These are phyloP conservation scores for Metalampra italica DNA, from an alignment of 2,888 invertebrate genomes.

Conservation along the genomic window DNA sequence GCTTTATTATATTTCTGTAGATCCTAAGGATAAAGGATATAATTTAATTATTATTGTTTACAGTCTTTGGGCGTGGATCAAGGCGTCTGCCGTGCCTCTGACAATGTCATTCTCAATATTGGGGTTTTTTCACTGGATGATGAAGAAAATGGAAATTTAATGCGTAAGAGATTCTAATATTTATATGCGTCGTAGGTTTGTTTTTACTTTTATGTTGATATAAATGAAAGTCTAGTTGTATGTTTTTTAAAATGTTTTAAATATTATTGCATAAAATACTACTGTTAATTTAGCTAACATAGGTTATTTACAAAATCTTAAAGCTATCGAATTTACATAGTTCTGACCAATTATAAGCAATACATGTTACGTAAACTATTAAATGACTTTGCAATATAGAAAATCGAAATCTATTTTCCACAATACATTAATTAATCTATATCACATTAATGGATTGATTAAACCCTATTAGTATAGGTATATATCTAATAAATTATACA, in stretches of 20 bases:
- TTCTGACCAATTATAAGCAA: background rate
- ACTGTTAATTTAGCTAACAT: slow-evolving; percentile 2
- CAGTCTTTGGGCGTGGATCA: slow-evolving; percentile 87
- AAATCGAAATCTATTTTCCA: background rate
- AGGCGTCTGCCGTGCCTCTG: slow-evolving; percentile 88
- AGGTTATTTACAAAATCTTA: slow-evolving; percentile 12
- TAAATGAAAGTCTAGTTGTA: background rate
- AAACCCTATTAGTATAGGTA: background rate
- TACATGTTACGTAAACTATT: background rate
- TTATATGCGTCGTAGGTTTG: background rate
- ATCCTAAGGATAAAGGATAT: too few relatives aligned
- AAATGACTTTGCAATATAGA: background rate
- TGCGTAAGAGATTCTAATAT: slow-evolving; percentile 5
- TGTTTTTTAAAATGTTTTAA: too few relatives aligned
- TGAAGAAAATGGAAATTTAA: slow-evolving; percentile 82
- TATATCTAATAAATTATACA: background rate
- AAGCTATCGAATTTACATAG: background rate
- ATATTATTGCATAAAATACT: background rate
- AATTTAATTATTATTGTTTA: slow-evolving; percentile 29
- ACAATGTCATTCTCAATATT: slow-evolving; percentile 87
- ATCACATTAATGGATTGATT: slow-evolving; percentile 15
- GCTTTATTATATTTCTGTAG: too few relatives aligned
- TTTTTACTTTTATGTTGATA: background rate
- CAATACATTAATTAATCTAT: background rate
- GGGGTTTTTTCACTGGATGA: slow-evolving; percentile 88